phyloP scores from a whole-genome alignment of 92 coral and sea anemone species.

The Epizoanthus scotinus region DNA sequence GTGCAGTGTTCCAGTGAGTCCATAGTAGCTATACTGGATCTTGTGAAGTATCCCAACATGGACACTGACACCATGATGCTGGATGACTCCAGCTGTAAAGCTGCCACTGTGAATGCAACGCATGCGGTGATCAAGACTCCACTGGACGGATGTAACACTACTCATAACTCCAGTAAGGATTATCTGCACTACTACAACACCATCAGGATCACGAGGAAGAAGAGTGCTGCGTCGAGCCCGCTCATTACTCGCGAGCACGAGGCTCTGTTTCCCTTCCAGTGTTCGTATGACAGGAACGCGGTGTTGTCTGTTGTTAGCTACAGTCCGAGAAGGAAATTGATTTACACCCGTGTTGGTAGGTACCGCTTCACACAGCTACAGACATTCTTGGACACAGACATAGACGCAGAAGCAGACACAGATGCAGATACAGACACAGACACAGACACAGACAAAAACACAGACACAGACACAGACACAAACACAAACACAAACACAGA shows the following conservation, averaged over 20 bases:
- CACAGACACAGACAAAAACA: too few relatives aligned
- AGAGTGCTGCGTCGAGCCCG: constrained; percentile 1
- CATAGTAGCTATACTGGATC: constrained; percentile 45
- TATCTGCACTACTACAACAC: constrained; percentile 54
- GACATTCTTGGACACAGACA: too few relatives aligned
- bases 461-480: too few relatives aligned
- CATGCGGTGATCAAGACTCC: constrained; percentile 54
- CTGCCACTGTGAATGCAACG: constrained; percentile 38
- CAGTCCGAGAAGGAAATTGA: constrained; percentile 40
- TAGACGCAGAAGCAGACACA: too few relatives aligned
- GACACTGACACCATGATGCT: constrained; percentile 41
- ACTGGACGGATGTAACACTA: constrained; percentile 62
- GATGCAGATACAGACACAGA: too few relatives aligned
- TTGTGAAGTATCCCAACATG: constrained; percentile 35
- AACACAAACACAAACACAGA: too few relatives aligned
- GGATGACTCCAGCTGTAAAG: constrained; percentile 47
- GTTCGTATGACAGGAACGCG: constrained; percentile 63
- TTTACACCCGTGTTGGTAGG: constrained; percentile 68
- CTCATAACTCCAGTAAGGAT: constrained; percentile 53
- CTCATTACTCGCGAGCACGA: constrained; percentile 67
- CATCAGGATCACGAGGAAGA: constrained; percentile 31
- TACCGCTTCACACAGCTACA: not conserved
- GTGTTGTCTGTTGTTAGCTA: constrained; percentile 58
- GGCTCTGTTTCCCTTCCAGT: constrained; percentile 69
- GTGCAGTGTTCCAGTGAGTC: constrained; percentile 50